Conservation (phyloP, 2,797 vertebrate genomes). For the Notamacropus eugenii region DNA sequence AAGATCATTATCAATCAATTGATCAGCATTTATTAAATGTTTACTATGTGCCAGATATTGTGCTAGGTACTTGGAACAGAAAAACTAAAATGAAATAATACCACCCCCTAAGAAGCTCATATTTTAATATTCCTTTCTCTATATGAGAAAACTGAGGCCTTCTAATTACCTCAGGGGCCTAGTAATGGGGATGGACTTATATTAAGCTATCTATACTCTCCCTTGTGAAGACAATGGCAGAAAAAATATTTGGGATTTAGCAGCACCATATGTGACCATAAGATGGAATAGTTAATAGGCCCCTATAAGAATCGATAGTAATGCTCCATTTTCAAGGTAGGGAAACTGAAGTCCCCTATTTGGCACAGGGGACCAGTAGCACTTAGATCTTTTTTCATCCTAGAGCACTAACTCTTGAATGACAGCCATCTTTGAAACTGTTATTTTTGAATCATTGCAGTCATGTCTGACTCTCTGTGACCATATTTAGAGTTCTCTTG, state of each 20-base stretch:
- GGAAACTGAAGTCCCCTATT: background rate
- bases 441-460: background rate
- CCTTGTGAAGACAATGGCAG: background rate
- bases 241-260: background rate
- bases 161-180: background rate
- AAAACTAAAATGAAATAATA: background rate
- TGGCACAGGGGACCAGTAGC: background rate
- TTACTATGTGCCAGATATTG: background rate
- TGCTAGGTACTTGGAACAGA: background rate
- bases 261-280: constrained; percentile 4
- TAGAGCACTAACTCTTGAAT: constrained; percentile 1
- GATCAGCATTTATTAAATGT: background rate
- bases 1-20: background rate
- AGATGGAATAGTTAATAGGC: background rate
- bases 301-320: background rate
- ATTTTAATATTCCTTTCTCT: background rate
- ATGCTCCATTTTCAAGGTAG: background rate
- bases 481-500: background rate
- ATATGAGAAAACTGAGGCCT: background rate
- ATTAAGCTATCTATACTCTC: background rate
- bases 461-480: background rate
- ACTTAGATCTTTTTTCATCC: constrained; percentile 21
- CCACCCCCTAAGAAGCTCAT: background rate
- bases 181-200: constrained; percentile 46
- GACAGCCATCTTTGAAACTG: constrained; percentile 9